These are phyloP conservation scores for Diarsia brunnea DNA, from an alignment of 2,888 invertebrate species.

Conservation along the genomic window DNA sequence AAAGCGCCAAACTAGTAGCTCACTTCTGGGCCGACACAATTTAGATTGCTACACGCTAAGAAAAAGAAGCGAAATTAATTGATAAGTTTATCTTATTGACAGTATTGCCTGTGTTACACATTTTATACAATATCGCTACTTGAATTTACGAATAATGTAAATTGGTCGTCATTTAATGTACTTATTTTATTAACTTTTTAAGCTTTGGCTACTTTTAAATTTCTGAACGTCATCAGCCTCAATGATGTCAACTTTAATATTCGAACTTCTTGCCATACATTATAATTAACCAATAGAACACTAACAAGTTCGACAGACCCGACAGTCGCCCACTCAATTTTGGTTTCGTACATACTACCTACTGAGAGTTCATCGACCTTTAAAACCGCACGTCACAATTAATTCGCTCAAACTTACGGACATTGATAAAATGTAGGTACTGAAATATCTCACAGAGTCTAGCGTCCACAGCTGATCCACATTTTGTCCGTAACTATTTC, in stretches of 20 bases:
- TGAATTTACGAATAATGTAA: background rate
- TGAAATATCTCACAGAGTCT: background rate
- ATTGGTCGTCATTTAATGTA: background rate
- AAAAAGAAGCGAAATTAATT: no score
- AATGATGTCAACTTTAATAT: background rate
- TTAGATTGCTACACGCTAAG: no score
- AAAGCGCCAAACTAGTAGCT: no score
- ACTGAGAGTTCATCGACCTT: slow-evolving; percentile 7
- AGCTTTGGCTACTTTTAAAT: background rate
- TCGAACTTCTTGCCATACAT: background rate
- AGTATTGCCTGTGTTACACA: background rate
- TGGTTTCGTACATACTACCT: background rate
- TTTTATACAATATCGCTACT: background rate
- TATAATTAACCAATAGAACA: slow-evolving; percentile 4
- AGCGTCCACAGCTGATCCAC: background rate
- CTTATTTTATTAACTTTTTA: background rate
- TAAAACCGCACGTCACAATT: background rate
- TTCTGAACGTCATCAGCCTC: background rate
- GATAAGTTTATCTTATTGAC: no score
- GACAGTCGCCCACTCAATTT: slow-evolving; percentile 15
- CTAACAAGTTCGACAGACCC: background rate
- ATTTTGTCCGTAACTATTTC: background rate
- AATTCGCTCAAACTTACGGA: background rate
- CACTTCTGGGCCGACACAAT: no score
- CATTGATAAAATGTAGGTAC: background rate